Percentiles rank a stretch among this genome's conserved stretches.
Evolutionary conservation across 2,888 invertebrate species (phyloP).

Genomic region (Sycophila texana): DNA sequence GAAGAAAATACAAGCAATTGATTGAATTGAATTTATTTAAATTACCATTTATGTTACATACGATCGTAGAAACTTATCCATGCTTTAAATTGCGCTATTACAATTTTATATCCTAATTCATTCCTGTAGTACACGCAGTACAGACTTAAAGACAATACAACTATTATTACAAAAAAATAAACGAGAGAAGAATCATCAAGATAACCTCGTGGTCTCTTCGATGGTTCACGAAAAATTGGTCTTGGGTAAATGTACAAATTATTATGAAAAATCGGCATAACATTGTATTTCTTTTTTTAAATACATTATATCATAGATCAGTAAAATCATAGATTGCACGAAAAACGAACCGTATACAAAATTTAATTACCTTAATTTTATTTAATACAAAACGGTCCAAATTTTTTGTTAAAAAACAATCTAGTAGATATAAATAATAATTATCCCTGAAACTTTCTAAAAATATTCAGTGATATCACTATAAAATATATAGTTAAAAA

Average conservation of each 20-base stretch:
- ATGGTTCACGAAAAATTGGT: conserved; percentile 41
- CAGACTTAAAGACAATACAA: conserved; percentile 62
- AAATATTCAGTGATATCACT: conserved; percentile 53
- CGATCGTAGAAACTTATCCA: conserved; percentile 67
- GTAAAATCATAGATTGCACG: conserved; percentile 52
- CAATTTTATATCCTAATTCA: conserved; percentile 60
- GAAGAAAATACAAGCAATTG: conserved; percentile 27
- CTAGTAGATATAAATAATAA: conserved; percentile 48
- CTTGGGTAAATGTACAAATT: conserved; percentile 47
- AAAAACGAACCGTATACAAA: conserved; percentile 37
- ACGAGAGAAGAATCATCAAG: conserved; percentile 37
- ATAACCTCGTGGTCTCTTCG: conserved; percentile 44
- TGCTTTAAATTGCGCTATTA: conserved; percentile 63
- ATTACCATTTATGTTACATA: conserved; percentile 63
- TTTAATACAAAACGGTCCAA: conserved; percentile 43
- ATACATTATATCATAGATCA: conserved; percentile 43
- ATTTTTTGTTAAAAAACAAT: conserved; percentile 41
- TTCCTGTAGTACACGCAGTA: conserved; percentile 62
- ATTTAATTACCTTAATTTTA: conserved; percentile 26
- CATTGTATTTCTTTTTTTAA: conserved; percentile 44
- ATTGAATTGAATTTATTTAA: conserved; percentile 63
- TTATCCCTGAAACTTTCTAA: conserved; percentile 49
- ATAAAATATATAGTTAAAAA: conserved; percentile 54
- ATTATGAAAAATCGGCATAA: conserved; percentile 43
- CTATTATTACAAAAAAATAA: conserved; percentile 55